Evolutionary conservation across 2,888 invertebrate genomes (phyloP).

Genomic region (Acanthosepion pharaonis): DNA sequence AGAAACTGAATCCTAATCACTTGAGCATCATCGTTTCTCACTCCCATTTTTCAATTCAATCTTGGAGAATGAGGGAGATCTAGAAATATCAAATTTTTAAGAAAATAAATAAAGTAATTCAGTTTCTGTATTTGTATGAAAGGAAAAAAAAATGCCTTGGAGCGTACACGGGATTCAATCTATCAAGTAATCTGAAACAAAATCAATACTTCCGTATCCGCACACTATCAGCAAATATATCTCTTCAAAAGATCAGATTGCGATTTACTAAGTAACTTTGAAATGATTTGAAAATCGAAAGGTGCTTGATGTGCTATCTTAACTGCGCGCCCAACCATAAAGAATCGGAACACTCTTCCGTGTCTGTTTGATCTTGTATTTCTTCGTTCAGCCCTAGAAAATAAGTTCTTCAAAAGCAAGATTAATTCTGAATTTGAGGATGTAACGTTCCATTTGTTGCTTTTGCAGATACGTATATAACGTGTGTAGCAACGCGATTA

Average conservation of each 20-base stretch:
- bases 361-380: too few species aligned
- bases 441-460: too few species aligned
- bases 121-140: background rate
- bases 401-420: too few species aligned
- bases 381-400: too few species aligned
- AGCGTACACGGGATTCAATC: background rate
- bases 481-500: too few species aligned
- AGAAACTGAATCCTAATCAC: background rate
- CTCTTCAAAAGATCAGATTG: background rate
- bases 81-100: background rate
- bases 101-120: constrained; percentile 18
- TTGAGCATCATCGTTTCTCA: background rate
- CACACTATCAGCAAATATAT: background rate
- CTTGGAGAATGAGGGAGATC: background rate
- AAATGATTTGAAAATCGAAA: background rate
- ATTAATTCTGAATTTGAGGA: too few species aligned
- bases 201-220: background rate
- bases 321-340: too few species aligned
- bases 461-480: too few species aligned
- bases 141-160: background rate
- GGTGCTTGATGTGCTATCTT: too few species aligned
- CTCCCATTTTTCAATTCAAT: background rate
- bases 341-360: too few species aligned
- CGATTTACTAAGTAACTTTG: background rate
- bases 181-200: background rate